Base-by-base conservation (phyloP, 2,888 invertebrate genomes). In the Kryphioiulus occultus region DNA sequence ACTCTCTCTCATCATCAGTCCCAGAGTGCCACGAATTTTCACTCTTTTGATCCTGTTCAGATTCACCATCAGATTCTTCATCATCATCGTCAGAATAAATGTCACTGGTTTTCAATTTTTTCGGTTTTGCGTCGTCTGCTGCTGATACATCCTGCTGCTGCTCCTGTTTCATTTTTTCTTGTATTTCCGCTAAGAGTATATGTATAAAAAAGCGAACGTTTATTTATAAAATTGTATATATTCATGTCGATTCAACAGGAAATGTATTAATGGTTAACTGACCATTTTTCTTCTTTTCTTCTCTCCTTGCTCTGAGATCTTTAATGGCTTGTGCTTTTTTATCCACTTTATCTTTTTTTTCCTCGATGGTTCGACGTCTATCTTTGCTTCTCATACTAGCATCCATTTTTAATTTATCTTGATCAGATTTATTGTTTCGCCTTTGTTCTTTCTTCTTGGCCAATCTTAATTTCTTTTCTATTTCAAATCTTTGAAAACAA, bases 261-360 rank as follows among this genome's bases (percentile, higher is more conserved):
- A 44, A 7, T 5, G 10, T 39, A 32, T 4, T 84, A n/a, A 68
- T 26, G 5, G 19, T 93, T 92, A 92, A 93, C 93, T 90, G 94
- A 91, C 94, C 94, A 91, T 95, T 93, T 91, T 96, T 96, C 87
- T 95, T 95, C 90, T 96, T 96, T 87, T 98, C 98, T 92, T 98
- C 98, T 0, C 99, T 92, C 90, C 96, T 95, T 0, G 98, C 98
- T 90, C 97, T 95, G 1, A 99, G 92, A 89, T 96, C 94, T 68
- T 97, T 97, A 96, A 99, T 98, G 0, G 99, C 99, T 91, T 96
- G 97, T 88, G 96, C 96, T 87, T 98, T 94, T 88, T 97, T 96
- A 91, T 97, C 97, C 10, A 93, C 92, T 91, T 95, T 94, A 7
- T 95, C 95, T 90, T 95, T 94, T 90, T 95, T 96, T 90, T 96